A percentile compares a stretch with the other conserved stretches of the same genome.
Evolutionary conservation across 1,140 invertebrate species (phyloP).

Genomic region (Neodiprion virginianus): DNA sequence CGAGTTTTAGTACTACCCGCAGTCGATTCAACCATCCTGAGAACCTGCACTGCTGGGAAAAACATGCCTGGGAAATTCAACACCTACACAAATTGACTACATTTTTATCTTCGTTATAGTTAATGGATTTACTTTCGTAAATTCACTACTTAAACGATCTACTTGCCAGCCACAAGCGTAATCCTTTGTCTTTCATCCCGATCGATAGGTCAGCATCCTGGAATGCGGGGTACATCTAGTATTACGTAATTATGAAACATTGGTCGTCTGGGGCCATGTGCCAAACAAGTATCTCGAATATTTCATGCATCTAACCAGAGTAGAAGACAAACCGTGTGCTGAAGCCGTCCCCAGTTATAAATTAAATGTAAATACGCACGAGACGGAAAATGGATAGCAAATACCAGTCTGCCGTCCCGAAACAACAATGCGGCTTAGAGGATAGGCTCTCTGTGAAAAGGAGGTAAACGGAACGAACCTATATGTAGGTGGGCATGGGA

Average conservation of each 20-base stretch:
- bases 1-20: too few species aligned
- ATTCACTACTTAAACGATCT: too few species aligned
- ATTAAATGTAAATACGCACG: constrained; percentile 37
- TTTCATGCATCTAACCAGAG: not conserved
- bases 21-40: too few species aligned
- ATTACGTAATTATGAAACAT: not conserved
- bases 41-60: too few species aligned
- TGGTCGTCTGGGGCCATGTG: not conserved
- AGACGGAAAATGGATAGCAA: constrained; percentile 35
- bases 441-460: constrained; percentile 28
- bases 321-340: constrained; percentile 12
- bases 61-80: too few species aligned
- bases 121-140: too few species aligned
- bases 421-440: constrained; percentile 37
- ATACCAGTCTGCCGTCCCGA: constrained; percentile 32
- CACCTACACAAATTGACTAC: too few species aligned
- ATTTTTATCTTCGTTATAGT: too few species aligned
- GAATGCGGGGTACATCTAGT: too few species aligned
- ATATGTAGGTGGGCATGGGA: not conserved
- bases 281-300: not conserved
- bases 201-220: too few species aligned
- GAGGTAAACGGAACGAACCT: constrained; percentile 3
- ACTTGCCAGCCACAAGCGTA: too few species aligned
- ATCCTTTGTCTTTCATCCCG: too few species aligned
- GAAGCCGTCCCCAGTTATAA: constrained; percentile 28